phyloP scores from a whole-genome alignment of 2,113 vertebrate genomes.

The Sprattus sprattus region DNA sequence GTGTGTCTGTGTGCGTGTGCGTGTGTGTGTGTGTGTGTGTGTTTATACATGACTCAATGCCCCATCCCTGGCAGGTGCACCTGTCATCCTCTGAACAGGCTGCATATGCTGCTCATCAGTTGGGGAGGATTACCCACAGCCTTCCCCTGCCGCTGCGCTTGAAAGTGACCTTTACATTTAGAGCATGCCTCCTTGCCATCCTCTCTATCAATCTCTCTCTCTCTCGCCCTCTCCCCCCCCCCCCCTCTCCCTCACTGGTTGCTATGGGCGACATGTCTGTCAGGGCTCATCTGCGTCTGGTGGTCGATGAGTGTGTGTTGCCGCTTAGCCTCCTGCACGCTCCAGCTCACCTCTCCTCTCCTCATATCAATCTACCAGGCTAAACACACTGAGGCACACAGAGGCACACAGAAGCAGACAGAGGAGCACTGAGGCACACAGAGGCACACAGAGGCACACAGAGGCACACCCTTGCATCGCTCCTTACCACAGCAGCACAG shows the following conservation, averaged over 20 bases:
- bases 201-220: no score
- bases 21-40: not conserved
- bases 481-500: not conserved
- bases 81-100: conserved; percentile 40
- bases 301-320: not conserved
- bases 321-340: not conserved
- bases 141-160: conserved; percentile 42
- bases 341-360: not conserved
- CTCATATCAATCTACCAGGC: not conserved
- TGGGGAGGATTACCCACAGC: conserved; percentile 39
- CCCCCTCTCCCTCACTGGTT: not conserved
- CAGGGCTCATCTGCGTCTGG: conserved; percentile 4
- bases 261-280: not conserved
- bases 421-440: no score
- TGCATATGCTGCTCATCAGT: conserved; percentile 60
- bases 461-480: not conserved
- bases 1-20: no score
- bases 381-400: no score
- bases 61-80: conserved; percentile 28
- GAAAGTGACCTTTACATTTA: conserved; percentile 56
- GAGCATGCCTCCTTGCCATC: not conserved
- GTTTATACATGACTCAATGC: conserved; percentile 19
- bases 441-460: no score
- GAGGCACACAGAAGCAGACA: no score
- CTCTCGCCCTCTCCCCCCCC: not conserved